Evolutionary conservation across 2,113 vertebrate genomes (phyloP).

Genomic region (Microcebus lehilahytsara): DNA sequence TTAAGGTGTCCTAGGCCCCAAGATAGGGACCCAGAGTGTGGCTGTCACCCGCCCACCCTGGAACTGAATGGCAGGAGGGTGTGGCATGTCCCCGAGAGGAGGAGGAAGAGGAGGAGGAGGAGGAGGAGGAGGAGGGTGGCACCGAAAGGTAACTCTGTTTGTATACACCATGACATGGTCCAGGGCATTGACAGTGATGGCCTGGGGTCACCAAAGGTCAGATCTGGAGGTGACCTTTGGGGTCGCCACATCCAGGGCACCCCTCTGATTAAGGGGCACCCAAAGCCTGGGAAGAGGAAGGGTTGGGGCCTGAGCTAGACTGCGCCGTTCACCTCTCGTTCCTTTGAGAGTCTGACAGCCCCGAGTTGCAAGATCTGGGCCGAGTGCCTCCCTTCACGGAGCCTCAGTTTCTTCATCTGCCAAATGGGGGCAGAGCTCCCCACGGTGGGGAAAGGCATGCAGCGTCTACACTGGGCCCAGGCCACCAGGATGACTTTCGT

Average conservation of each 20-base stretch:
- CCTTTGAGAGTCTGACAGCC: not conserved
- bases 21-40: not conserved
- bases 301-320: not conserved
- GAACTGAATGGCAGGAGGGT: not conserved
- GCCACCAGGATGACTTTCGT: not conserved
- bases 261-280: not conserved
- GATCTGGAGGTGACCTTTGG: not conserved
- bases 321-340: not conserved
- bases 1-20: not conserved
- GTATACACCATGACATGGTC: not conserved
- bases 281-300: not conserved
- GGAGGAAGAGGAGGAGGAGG: too few relatives aligned
- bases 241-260: not conserved
- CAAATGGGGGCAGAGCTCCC: not conserved
- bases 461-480: not conserved
- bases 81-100: not conserved
- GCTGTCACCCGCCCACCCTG: not conserved
- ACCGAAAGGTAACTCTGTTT: not conserved
- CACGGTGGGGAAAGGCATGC: fast-evolving
- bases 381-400: not conserved
- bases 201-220: not conserved
- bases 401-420: not conserved
- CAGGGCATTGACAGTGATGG: not conserved
- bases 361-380: not conserved
- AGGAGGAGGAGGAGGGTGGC: not conserved